A percentile compares a stretch with the other conserved stretches of the same genome.
Evolutionary conservation across 2,888 invertebrate species (phyloP).

Genomic region (Eutolmus rufibarbis): DNA sequence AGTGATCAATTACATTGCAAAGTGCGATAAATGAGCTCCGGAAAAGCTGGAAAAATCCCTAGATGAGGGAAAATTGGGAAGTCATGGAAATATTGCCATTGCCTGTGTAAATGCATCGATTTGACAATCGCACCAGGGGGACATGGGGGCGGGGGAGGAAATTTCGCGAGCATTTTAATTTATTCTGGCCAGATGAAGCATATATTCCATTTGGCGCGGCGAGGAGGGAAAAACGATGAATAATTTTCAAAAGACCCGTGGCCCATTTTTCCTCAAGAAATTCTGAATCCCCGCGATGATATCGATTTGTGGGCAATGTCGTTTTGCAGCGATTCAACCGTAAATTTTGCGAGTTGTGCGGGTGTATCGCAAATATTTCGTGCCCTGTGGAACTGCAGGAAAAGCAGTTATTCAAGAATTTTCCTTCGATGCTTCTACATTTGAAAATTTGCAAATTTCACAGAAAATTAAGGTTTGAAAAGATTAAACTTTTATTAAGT

Average conservation of each 20-base stretch:
- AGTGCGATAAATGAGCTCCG: not conserved
- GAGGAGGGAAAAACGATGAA: not conserved
- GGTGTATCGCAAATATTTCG: not conserved
- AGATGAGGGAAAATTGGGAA: not conserved
- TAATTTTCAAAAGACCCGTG: not conserved
- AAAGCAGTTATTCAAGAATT: not conserved
- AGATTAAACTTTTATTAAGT: not conserved
- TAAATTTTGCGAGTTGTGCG: not conserved
- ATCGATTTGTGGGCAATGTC: not conserved
- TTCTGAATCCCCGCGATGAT: not conserved
- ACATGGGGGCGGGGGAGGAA: not conserved
- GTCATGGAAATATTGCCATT: not conserved
- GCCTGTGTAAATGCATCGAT: not conserved
- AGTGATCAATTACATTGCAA: not conserved
- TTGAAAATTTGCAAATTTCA: not conserved
- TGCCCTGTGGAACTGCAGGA: not conserved
- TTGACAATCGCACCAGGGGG: not conserved
- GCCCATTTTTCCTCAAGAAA: not conserved
- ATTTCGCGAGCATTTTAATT: not conserved
- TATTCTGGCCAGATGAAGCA: not conserved
- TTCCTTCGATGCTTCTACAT: not conserved
- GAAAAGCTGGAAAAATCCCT: not conserved
- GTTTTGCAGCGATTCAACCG: not conserved
- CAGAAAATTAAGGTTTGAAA: not conserved
- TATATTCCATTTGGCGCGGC: not conserved